Evolutionary conservation across 2,888 invertebrate genomes (phyloP).

Genomic region (Drosophila tanythrix): DNA sequence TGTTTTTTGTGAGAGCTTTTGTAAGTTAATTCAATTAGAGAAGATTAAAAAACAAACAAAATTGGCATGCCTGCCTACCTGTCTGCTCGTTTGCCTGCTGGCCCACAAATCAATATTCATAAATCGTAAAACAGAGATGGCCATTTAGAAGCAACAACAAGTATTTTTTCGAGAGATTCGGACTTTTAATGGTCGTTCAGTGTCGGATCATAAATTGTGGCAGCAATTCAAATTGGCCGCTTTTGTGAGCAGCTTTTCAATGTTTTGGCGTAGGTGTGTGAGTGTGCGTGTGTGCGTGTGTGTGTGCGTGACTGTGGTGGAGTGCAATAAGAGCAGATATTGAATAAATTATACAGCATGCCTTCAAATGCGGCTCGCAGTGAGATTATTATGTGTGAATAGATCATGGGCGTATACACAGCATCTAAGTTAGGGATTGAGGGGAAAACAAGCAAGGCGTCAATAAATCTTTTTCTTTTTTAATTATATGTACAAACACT

Average conservation of each 20-base stretch:
- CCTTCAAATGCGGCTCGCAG: constrained; percentile 64
- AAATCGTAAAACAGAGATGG: constrained; percentile 67
- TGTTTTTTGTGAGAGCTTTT: not conserved
- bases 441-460: too few relatives aligned
- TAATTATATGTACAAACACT: not conserved
- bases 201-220: constrained; percentile 70
- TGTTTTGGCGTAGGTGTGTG: constrained; percentile 2
- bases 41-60: constrained; percentile 46
- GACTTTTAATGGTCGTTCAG: constrained; percentile 77
- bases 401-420: not conserved
- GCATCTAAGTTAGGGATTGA: too few relatives aligned
- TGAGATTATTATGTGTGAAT: constrained; percentile 56
- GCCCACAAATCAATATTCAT: constrained; percentile 74
- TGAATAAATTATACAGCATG: constrained; percentile 77
- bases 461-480: not conserved
- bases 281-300: constrained; percentile 9
- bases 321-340: constrained; percentile 78
- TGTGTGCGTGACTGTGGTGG: constrained; percentile 34
- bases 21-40: constrained; percentile 48
- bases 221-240: constrained; percentile 70
- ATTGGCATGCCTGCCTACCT: constrained; percentile 26
- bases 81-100: too few relatives aligned
- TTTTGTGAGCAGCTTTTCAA: constrained; percentile 13
- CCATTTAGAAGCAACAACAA: constrained; percentile 39
- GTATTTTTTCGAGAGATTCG: constrained; percentile 39